Base-by-base conservation (phyloP, 1,140 invertebrate genomes). In the Thrips palmi region DNA sequence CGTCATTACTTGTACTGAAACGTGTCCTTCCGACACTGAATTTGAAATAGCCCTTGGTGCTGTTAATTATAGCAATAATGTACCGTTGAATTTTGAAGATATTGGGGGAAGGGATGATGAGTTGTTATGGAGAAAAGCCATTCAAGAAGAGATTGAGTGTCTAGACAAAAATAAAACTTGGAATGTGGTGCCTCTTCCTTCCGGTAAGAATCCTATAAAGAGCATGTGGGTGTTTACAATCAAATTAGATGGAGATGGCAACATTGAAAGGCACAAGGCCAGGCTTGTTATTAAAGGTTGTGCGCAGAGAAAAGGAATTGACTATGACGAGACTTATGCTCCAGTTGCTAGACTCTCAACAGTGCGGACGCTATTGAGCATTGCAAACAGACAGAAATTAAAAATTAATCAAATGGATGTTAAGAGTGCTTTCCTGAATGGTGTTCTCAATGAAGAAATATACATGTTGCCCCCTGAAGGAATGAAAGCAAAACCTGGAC, bases 401-500 rank as follows among this genome's bases (percentile, higher is more conserved):
- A 15, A 43, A 5, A 28, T 42, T 2, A 33, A 37, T 28, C 40
- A 49, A 22, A 47, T 57, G 23, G 55, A 59, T 37, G 47, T 60
- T 0, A 52, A 49, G 41, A 56, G 52, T 11, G 54, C 56, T 3
- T 63, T 59, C 33, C 39, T 63, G 19, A 52, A 62, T 47, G 54
- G 54, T 22, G 33, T 47, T 2, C 42, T 61, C 25, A 44, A 60
- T 3, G 53, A 62, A 45, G 47, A 51, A 33, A 48, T 61, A 7
- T 59, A 52, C 37, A 61, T 62, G 49, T 30, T 53, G 21, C 49
- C 54, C 36, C 55, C 57, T 17, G 24, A 52, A 33, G 50, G 45
- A 23, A 48, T 49, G 25, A 23, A 11, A 22, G 28, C 21, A 27
- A 43, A 20, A n/a, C 25, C 15, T 29, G 10, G 41, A 18, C 35